Evolutionary conservation across 2,888 invertebrate species (phyloP), one percentile per base, ranked within the genome.

Genomic region (Neoscelio sp.): DNA sequence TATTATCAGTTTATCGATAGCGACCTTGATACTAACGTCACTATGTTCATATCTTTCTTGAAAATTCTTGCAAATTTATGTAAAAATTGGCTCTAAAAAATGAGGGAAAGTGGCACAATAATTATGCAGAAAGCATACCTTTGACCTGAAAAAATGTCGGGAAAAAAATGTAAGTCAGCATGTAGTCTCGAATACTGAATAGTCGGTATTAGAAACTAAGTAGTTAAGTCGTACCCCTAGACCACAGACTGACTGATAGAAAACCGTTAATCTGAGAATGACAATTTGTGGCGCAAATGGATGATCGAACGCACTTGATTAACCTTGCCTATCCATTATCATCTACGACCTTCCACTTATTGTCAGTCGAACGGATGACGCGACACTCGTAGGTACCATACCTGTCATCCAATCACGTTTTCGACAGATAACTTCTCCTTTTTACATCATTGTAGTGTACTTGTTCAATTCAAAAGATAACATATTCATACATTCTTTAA

Each of bases 131-230:
- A 26, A 17, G 18, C 60, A 80, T 68, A 87, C 82, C 88, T 88
- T 83, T 85, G 86, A 83, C 84, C 83, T 73, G 84, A 82, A 89
- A 89, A 89, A 89, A 87, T 85, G 81, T 75, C 10, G 23, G 23
- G 52, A 83, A 87, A 89, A 89, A 89, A 89, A 87, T 83, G 85
- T 88, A 89, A 89, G 87, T 88, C 88, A 89, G 87, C 88, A 84
- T 86, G 88, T 78, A 88, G 89, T 89, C 89, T 89, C 89, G 89
- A 89, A 89, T 89, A 89, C 87, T 73, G 52, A 60, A 48, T 52
- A 62, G 71, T 79, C 80, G 80, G 65, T 68, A 80, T 73, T 50
- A 15, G 40, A 78, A 82, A 81, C 65, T 44, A 80, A 68, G 73
- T 80, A 71, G 82, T 82, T 80, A 30, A 81, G 82, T 85, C 82